Conservation (phyloP, 2,797 vertebrate species). For the Phyllotis vaccarum region DNA sequence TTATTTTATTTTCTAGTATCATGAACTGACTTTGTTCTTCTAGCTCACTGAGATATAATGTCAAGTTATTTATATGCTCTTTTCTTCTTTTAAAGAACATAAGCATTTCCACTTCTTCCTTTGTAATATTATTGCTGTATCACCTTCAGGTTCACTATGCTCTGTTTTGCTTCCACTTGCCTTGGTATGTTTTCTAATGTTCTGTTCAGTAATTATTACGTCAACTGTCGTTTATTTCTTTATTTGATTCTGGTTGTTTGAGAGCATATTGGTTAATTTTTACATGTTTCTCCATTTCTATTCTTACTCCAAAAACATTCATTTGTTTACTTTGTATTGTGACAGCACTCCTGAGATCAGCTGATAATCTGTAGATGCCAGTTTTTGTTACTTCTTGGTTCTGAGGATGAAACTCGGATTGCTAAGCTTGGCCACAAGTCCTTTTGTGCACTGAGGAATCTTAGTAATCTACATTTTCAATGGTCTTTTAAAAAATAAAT, state of each 20-base stretch:
- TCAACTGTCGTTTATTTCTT: not conserved
- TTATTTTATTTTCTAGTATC: not conserved
- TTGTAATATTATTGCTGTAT: not conserved
- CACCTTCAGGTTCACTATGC: not conserved
- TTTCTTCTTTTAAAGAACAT: not conserved
- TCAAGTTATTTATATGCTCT: not conserved
- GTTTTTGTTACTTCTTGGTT: not conserved
- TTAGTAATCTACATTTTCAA: not conserved
- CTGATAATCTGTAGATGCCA: too few species aligned
- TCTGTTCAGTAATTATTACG: not conserved
- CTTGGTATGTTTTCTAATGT: not conserved
- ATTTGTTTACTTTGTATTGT: not conserved
- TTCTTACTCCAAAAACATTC: not conserved
- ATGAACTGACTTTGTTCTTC: not conserved
- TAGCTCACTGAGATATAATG: too few species aligned
- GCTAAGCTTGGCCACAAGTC: not conserved
- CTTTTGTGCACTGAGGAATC: not conserved
- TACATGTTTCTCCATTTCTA: not conserved
- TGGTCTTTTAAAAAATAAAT: too few species aligned
- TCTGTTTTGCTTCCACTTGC: not conserved
- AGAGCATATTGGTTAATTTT: not conserved
- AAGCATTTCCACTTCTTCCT: not conserved
- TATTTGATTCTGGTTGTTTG: not conserved
- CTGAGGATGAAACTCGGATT: not conserved
- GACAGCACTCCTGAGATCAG: not conserved